These are phyloP conservation scores for Megathymus violae DNA, from an alignment of 1,140 invertebrate genomes.

Conservation along the genomic window DNA sequence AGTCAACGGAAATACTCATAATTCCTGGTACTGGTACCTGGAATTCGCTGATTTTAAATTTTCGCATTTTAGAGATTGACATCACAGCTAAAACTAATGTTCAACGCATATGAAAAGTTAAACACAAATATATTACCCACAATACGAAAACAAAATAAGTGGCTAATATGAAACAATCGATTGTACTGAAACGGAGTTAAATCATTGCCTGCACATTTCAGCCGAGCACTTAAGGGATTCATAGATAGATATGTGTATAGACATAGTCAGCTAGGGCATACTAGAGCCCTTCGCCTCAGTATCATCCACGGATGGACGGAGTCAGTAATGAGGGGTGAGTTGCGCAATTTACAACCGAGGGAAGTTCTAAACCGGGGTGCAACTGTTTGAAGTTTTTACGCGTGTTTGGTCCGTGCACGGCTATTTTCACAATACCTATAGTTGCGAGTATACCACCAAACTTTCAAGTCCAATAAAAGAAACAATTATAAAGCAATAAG, in stretches of 20 bases:
- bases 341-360: slow-evolving; percentile 65
- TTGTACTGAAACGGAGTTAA: neutral
- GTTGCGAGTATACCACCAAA: slow-evolving; percentile 6
- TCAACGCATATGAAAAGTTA: no score
- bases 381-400: slow-evolving; percentile 78
- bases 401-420: slow-evolving; percentile 56
- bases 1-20: no score
- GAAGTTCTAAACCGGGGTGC: slow-evolving; percentile 53
- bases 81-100: no score
- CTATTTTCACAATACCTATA: slow-evolving; percentile 6
- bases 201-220: slow-evolving; percentile 42
- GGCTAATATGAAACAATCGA: neutral
- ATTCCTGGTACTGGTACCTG: no score
- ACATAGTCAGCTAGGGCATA: slow-evolving; percentile 48
- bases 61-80: no score
- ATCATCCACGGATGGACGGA: slow-evolving; percentile 63
- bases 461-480: slow-evolving; percentile 20
- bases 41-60: no score
- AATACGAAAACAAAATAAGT: neutral
- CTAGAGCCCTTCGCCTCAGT: slow-evolving; percentile 54
- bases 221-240: slow-evolving; percentile 39
- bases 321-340: slow-evolving; percentile 73
- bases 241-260: slow-evolving; percentile 25
- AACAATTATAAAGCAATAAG: slow-evolving; percentile 36
- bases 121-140: no score